Evolutionary conservation across 64 coral and sea anemone genomes (phyloP), one percentile per base, ranked within the genome.

Genomic region (Porites lutea): DNA sequence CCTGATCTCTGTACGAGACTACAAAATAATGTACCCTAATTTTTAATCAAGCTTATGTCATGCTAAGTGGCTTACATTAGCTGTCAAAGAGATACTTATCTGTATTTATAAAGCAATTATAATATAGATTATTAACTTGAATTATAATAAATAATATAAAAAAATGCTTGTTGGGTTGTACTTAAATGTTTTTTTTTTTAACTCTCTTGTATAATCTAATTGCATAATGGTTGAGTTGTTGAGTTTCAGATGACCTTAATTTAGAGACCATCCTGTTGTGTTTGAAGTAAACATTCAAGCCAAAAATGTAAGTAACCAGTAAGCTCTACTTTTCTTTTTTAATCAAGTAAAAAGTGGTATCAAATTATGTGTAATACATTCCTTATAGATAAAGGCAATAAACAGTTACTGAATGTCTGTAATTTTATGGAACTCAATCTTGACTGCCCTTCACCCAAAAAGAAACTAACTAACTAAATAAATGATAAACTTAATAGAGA

Each of bases 171-270:
- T 83, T 83, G 58, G 49, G 79, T 63, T 83, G 61, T 55, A 23
- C 23, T 21, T 83, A 20, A 15, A 16, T 54, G 45, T 83, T 59
- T 55, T 83, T 55, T 59, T 63, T 55, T 83, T n/a, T n/a, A n/a
- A n/a, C 57, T 59, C 54, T 83, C 14, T 44, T 23, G 22, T 27
- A 71, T 71, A 9, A 27, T 37, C 27, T 37, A 37, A 37, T 37
- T 37, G 27, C 27, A 37, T 37, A 37, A 37, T 37, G 27, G 27
- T 71, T 71, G 23, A 71, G 68, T 71, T 83, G 79, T 64, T 83
- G 79, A 83, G 54, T 83, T 83, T 83, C 79, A 83, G 79, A 83
- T 83, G 79, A 83, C 64, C 58, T 83, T 83, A 47, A 83, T 83
- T 82, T 83, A 63, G 64, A 83, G 79, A 65, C 79, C 58, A 63